Base-by-base conservation (phyloP, 2,888 invertebrate genomes). In the Mesorhabditis sp. region DNA sequence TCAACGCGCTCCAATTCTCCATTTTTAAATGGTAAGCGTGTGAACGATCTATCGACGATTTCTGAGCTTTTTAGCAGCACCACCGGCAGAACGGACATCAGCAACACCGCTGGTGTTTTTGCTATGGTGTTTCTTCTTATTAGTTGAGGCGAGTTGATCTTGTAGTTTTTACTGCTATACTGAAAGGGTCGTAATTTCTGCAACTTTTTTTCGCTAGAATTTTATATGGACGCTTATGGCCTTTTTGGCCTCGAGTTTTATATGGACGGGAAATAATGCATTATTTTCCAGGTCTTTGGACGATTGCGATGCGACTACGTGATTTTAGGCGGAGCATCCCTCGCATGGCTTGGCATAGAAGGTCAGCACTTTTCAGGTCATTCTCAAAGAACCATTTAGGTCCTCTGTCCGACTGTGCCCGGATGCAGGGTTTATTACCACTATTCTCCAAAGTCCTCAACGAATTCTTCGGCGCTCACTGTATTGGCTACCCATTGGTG, bases 401-500 rank as follows among this genome's bases (percentile, higher is more conserved):
- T 28, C 28, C 28, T 28, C 15, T 67, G 43, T 0, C 62, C 70
- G 70, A 65, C 7, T 75, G 75, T 50, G 67, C 66, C 10, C 72
- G 72, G 44, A 43, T 71, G 50, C 75, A 70, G 62, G 72, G 73
- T 28, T 45, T 69, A 67, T 41, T 45, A n/a, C 68, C 70, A 45
- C 41, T 68, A 44, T 65, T 77, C 63, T 76, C 78, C 4, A 67
- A 71, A 42, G 72, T 69, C 62, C 58, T 80, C 28, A 80, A 80
- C 66, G 74, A 70, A 43, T 75, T 80, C 61, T 82, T 84, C 67
- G 81, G 86, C 67, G 79, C 72, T 87, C 90, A 78, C 87, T 92
- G 92, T 87, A 92, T 93, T 87, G 92, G 93, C 77, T 96, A 94
- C 90, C 95, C 95, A 72, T 93, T 93, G 80, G 93, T 95, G 68